Base-by-base conservation (phyloP, 2,797 vertebrate species). In the Artibeus jamaicensis region DNA sequence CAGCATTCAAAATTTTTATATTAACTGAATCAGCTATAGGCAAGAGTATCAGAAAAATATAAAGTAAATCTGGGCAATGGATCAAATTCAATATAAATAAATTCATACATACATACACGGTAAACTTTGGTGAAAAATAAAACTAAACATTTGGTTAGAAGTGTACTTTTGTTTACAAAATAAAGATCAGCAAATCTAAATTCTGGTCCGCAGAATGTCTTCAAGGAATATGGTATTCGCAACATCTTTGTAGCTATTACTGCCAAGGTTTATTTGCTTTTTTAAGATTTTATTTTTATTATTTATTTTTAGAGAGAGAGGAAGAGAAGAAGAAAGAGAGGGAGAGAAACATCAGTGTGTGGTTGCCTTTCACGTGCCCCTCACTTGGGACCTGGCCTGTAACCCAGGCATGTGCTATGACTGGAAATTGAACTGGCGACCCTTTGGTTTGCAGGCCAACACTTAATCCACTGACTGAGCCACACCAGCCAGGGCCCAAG, bases 1-100 rank as follows among this genome's bases (percentile, higher is more conserved):
- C 99, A 86, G 99, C 99, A 96, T 99, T 99, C 98, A 99, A 98
- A 98, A 99, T 99, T 98, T 99, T 99, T 96, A 99, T 99, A 99
- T 99, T 99, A 98, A 99, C 99, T 3, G 99, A 99, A 98, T 99
- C 99, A 70, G 99, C 99, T 99, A 98, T 22, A 98, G 85, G 71
- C 22, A 97, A 93, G 50, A 97, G 91, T 81, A 96, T 59, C 26
- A 89, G 70, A 81, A 95, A 95, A 93, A 93, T 67, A 74, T 37
- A 73, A 57, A 78, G 14, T 79, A 94, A 94, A 77, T 84, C 44
- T 90, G 78, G 24, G 77, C 39, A 96, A 82, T 84, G 24, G 29
- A 62, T 92, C 65, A 85, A 87, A 59, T 39, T 84, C 5, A 83
- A 57, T 94, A 37, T 44, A 88, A 86, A 71, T 34, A 48, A 77